Percentiles rank a stretch among this genome's conserved stretches.
phyloP scores from a whole-genome alignment of 2,113 vertebrate genomes.

The Sprattus sprattus region DNA sequence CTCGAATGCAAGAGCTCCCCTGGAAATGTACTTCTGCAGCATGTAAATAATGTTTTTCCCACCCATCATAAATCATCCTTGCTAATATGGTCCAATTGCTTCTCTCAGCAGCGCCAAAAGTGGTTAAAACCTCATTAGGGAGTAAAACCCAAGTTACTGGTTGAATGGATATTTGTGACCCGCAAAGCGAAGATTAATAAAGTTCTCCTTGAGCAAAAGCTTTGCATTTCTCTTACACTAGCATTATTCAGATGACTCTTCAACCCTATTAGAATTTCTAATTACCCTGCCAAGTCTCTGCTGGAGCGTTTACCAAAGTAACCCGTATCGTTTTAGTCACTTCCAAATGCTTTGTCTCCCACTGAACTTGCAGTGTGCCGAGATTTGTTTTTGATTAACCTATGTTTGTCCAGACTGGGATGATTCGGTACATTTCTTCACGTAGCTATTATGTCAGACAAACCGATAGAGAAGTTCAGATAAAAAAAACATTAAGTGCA shows the following conservation, averaged over 20 bases:
- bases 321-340: conserved; percentile 5
- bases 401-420: neutral
- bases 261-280: neutral
- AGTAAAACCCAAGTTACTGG: conserved; percentile 22
- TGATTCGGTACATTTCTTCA: neutral
- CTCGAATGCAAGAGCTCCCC: conserved; percentile 14
- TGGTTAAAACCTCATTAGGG: conserved; percentile 31
- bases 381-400: neutral
- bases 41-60: neutral
- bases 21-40: neutral
- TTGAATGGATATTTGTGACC: conserved; percentile 37
- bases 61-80: neutral
- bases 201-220: conserved; percentile 3
- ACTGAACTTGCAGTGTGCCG: neutral
- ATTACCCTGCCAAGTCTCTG: conserved; percentile 8
- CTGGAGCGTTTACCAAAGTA: neutral
- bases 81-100: neutral
- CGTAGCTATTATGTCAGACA: neutral
- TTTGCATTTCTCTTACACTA: conserved; percentile 10
- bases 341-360: neutral
- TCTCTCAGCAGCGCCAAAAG: neutral
- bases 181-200: conserved; percentile 32
- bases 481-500: neutral
- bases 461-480: neutral
- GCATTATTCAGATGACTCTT: conserved; percentile 19